Evolutionary conservation across 2,888 invertebrate genomes (phyloP).

Genomic region (Prionchulus punctatus): DNA sequence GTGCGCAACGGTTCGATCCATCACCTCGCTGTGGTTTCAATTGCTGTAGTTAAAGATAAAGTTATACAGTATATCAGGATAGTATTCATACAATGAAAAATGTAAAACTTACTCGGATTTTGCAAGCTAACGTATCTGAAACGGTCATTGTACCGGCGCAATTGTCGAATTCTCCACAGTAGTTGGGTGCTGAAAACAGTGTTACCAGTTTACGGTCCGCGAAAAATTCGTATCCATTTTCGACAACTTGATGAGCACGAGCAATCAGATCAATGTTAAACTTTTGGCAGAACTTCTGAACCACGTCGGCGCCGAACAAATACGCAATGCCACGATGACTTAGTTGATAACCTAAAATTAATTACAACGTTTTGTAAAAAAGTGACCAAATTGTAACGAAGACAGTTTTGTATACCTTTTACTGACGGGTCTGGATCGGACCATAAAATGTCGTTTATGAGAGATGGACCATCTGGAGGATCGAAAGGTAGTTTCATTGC

Average conservation of each 20-base stretch:
- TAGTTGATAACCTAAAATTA: neutral
- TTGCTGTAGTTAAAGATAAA: too few species aligned
- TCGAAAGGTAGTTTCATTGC: neutral
- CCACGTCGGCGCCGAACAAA: neutral
- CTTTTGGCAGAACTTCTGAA: neutral
- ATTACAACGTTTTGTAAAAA: neutral
- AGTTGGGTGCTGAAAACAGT: neutral
- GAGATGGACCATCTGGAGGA: neutral
- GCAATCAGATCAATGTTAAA: constrained; percentile 36
- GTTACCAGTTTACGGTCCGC: constrained; percentile 4
- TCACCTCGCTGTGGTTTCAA: too few species aligned
- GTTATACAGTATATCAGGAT: too few species aligned
- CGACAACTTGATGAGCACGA: constrained; percentile 41
- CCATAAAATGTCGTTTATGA: neutral
- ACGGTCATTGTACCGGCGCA: too few species aligned
- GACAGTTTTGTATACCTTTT: neutral
- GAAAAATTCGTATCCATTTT: constrained; percentile 43
- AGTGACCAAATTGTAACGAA: neutral
- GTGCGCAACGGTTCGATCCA: too few species aligned
- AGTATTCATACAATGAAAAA: too few species aligned
- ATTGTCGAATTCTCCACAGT: neutral
- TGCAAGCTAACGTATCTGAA: too few species aligned
- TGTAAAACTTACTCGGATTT: too few species aligned
- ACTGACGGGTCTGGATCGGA: neutral
- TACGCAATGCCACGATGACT: neutral